Evolutionary conservation across 1,140 invertebrate genomes (phyloP), one percentile per base, ranked within the genome.

Genomic region (Trachelipus rathkii): DNA sequence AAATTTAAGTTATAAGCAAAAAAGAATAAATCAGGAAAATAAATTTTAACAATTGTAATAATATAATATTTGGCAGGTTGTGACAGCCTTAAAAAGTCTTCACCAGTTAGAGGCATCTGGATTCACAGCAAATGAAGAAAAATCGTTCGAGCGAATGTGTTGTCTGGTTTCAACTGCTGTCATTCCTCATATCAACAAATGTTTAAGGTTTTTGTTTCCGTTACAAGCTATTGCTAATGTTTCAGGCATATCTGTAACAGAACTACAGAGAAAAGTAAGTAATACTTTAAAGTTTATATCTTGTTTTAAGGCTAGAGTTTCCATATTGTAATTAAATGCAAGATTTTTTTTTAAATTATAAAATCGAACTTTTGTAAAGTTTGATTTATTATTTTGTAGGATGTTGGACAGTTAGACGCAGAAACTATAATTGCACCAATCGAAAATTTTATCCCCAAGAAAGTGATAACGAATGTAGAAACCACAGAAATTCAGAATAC

Each of bases 111-210:
- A 93, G 82, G 91, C 92, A 78, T 86, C 92, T 85, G 91, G 91
- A 2, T 92, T 96, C 83, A 91, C 91, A 21, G 84, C 88, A 72
- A 87, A 87, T 78, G 93, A 96, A 84, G 89, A 89, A 76, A 91
- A 94, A 78, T 89, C 90, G 72, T 95, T 95, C 85, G 86, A 89
- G 0, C 88, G 90, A 76, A 89, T 96, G 69, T 93, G 92, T 83
- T 88, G 90, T 76, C 90, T 90, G 78, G 91, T 95, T 82, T 90
- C 89, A 23, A 89, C 92, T 78, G 92, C 94, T 82, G 87, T 97
- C 44, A 86, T 96, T 24, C 93, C 94, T 0, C 94, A 94, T 83
- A 84, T 96, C 45, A 92, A 94, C 79, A 90, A 90, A 82, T 96
- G 94, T 84, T 86, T 96, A 44, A 90, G 93, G 76, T 88, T 89